These are phyloP conservation scores for Alca torda DNA, from an alignment of 2,797 vertebrate species.

Conservation along the genomic window DNA sequence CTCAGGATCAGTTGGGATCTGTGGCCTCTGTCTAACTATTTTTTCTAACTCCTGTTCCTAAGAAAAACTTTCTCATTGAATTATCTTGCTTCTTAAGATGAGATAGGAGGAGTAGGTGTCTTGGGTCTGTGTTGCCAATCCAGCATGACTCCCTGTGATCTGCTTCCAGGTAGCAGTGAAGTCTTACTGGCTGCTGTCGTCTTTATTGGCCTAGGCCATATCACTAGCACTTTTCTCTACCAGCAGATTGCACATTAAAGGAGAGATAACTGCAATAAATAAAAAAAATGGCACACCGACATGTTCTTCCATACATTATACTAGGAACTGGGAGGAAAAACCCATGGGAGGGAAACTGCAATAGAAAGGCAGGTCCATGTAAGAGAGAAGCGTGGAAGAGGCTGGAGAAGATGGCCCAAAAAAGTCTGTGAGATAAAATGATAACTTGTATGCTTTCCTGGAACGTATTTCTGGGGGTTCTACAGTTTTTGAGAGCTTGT, in stretches of 20 bases:
- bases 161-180: background rate
- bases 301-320: background rate
- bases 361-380: background rate
- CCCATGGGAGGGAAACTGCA: background rate
- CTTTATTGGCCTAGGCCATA: background rate
- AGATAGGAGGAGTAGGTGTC: background rate
- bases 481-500: background rate
- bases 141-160: background rate
- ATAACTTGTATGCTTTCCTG: background rate
- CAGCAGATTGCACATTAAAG: background rate
- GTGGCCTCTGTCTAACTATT: background rate
- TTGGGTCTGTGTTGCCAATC: background rate
- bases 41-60: background rate
- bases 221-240: background rate
- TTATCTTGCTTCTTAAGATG: background rate
- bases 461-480: background rate
- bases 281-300: background rate
- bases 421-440: background rate
- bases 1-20: background rate
- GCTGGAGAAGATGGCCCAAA: background rate
- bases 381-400: background rate
- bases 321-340: background rate
- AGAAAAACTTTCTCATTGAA: background rate
- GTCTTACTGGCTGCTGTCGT: background rate
- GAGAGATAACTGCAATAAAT: background rate